phyloP scores from a whole-genome alignment of 2,888 invertebrate genomes.

The Deroplatys truncata region DNA sequence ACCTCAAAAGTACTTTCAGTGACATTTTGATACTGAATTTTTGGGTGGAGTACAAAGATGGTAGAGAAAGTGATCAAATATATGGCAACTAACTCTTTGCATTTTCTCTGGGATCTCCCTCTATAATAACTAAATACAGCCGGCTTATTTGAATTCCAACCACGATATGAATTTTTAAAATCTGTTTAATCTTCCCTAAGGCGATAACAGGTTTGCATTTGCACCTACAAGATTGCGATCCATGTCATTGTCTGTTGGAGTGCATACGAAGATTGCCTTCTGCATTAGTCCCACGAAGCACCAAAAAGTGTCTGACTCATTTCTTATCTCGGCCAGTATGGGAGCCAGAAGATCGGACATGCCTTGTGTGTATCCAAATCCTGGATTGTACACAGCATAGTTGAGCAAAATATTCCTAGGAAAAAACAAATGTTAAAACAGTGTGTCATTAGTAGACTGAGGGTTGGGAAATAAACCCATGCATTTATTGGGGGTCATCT shows the following conservation, averaged over 20 bases:
- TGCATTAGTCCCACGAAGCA: constrained; percentile 97
- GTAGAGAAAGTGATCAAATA: too few species aligned
- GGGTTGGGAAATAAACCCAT: background rate
- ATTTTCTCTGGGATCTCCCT: too few species aligned
- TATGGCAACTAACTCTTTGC: too few species aligned
- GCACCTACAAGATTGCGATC: constrained; percentile 68
- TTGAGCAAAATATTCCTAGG: constrained; percentile 80
- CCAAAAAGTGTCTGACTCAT: constrained; percentile 96
- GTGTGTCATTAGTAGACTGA: background rate
- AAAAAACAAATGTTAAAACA: constrained; percentile 22
- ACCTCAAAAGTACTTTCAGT: too few species aligned
- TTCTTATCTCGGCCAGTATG: constrained; percentile 86
- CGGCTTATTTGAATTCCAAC: too few species aligned
- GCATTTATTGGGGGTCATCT: background rate
- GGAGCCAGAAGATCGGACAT: constrained; percentile 96
- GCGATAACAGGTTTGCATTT: background rate
- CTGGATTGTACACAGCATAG: constrained; percentile 86
- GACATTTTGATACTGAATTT: too few species aligned
- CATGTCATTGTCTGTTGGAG: constrained; percentile 92
- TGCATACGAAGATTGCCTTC: constrained; percentile 88
- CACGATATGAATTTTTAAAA: too few species aligned
- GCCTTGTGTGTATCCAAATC: constrained; percentile 85
- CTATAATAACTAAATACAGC: too few species aligned
- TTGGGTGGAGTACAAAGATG: too few species aligned
- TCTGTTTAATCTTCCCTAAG: too few species aligned